Percentiles rank a stretch among this genome's conserved stretches.
Evolutionary conservation across 2,113 vertebrate species (phyloP).

Genomic region (Triplophysa dalaica): DNA sequence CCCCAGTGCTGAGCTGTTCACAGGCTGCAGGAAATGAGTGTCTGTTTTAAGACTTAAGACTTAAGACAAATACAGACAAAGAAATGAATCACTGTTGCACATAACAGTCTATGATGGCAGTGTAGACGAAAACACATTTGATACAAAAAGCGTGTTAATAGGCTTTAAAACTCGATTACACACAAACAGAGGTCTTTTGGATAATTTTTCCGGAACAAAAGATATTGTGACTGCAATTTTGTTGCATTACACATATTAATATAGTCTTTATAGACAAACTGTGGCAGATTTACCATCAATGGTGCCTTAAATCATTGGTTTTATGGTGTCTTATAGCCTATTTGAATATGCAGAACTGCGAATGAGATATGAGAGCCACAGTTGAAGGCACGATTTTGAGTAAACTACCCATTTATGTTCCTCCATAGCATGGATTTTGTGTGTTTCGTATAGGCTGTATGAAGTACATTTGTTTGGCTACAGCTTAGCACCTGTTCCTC

Average conservation of each 20-base stretch:
- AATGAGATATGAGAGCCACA: neutral
- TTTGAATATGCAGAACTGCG: too few species aligned
- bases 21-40: conserved; percentile 28
- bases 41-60: neutral
- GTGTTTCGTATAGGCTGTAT: neutral
- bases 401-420: neutral
- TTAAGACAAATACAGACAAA: conserved; percentile 33
- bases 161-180: too few species aligned
- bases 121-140: conserved; percentile 4
- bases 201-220: neutral
- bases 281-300: too few species aligned
- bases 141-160: neutral
- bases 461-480: neutral
- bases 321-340: neutral
- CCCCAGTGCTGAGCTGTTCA: conserved; percentile 15
- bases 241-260: too few species aligned
- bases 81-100: neutral
- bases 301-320: neutral
- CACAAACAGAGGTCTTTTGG: too few species aligned
- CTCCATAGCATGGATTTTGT: too few species aligned
- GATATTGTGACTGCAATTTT: too few species aligned
- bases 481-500: neutral
- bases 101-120: conserved; percentile 7
- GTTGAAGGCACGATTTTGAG: too few species aligned
- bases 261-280: too few species aligned